A percentile compares a stretch with the other conserved stretches of the same genome.
Evolutionary conservation across 1,140 invertebrate genomes (phyloP).

Genomic region (Brachionus calyciflorus): DNA sequence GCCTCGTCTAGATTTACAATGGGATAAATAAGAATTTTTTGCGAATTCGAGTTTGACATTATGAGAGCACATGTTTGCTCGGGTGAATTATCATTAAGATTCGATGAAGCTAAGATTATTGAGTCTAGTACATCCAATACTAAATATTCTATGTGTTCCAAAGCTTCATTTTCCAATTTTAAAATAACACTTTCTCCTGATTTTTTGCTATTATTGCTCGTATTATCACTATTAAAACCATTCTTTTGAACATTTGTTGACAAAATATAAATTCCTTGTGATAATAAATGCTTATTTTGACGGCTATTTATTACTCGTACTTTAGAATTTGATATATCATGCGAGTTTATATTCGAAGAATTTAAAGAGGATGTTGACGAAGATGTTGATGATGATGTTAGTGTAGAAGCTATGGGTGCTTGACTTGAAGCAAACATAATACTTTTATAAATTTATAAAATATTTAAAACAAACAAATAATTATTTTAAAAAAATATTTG

Average conservation of each 20-base stretch:
- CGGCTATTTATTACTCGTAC: neutral
- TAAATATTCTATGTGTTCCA: conserved; percentile 18
- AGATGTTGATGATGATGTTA: neutral
- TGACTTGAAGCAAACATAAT: neutral
- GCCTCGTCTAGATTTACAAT: conserved; percentile 34
- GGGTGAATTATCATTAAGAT: neutral
- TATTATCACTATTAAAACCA: neutral
- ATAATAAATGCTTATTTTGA: neutral
- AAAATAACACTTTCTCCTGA: neutral
- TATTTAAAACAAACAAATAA: too few species aligned
- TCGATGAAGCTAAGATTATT: conserved; percentile 22
- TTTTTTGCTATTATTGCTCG: neutral
- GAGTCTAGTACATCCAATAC: conserved; percentile 27
- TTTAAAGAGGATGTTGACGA: neutral
- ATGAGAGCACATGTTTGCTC: neutral
- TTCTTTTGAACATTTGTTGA: conserved; percentile 23
- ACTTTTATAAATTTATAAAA: neutral
- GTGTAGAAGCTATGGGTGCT: neutral
- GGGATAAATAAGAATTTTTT: conserved; percentile 19
- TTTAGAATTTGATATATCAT: too few species aligned
- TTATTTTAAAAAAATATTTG: too few species aligned
- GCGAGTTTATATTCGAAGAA: neutral
- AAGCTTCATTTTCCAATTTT: conserved; percentile 31
- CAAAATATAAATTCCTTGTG: conserved; percentile 11
- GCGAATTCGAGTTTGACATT: conserved; percentile 12